A percentile compares a stretch with the other conserved stretches of the same genome.
phyloP scores from a whole-genome alignment of 64 coral and sea anemone species.

The Pocillopora damicornis region DNA sequence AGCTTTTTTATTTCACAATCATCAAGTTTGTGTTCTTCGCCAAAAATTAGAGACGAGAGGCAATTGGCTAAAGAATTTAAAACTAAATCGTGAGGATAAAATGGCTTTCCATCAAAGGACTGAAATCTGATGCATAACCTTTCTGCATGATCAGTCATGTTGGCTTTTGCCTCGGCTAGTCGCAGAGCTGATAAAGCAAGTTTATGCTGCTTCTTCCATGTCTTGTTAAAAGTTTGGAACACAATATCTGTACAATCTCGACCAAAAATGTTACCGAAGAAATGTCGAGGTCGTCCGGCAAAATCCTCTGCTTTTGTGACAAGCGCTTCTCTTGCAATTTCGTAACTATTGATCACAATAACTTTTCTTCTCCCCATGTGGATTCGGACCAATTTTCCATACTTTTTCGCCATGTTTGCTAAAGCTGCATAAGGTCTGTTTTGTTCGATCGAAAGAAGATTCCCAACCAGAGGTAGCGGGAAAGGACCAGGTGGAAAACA shows the following conservation, averaged over 20 bases:
- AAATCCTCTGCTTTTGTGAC: slow-evolving; percentile 17
- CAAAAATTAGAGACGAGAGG: slow-evolving; percentile 40
- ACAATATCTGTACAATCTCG: slow-evolving; percentile 21
- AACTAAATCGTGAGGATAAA: background rate
- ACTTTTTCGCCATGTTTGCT: slow-evolving; percentile 40
- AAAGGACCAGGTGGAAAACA: slow-evolving; percentile 43
- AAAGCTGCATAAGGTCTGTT: slow-evolving; percentile 27
- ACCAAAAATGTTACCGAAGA: slow-evolving; percentile 29
- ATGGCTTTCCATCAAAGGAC: background rate
- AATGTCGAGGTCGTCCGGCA: slow-evolving; percentile 33
- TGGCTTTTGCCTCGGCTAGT: slow-evolving; percentile 21
- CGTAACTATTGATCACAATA: slow-evolving; percentile 40
- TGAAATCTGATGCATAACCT: slow-evolving; percentile 1
- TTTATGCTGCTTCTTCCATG: slow-evolving; percentile 46
- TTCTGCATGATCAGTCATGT: background rate
- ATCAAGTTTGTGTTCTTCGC: slow-evolving; percentile 17
- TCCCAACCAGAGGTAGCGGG: slow-evolving; percentile 42
- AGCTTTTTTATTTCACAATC: slow-evolving; percentile 40
- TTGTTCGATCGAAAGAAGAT: slow-evolving; percentile 34
- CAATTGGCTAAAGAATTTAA: slow-evolving; percentile 43
- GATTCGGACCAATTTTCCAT: slow-evolving; percentile 34
- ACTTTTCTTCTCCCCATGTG: slow-evolving; percentile 30
- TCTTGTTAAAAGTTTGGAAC: slow-evolving; percentile 33
- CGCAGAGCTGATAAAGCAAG: slow-evolving; percentile 34
- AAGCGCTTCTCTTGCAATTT: slow-evolving; percentile 34